Percentiles rank a stretch among this genome's conserved stretches.
phyloP scores from a whole-genome alignment of 2,888 invertebrate species.

The Polyploca ridens region DNA sequence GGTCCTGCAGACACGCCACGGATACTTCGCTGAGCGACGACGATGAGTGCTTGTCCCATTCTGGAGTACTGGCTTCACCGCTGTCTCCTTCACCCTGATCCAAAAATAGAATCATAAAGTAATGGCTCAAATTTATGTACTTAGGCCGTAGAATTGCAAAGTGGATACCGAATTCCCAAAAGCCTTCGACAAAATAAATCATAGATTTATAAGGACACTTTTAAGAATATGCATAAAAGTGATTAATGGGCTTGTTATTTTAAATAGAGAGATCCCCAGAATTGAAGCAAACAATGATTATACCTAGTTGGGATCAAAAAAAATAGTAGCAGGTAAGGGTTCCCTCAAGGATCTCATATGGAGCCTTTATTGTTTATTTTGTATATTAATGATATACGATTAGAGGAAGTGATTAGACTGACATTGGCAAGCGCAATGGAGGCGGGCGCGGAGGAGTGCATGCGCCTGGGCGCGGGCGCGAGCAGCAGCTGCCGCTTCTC shows the following conservation, averaged over 20 bases:
- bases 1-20: constrained; percentile 96
- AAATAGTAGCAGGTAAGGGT: not conserved
- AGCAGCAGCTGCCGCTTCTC: constrained; percentile 92
- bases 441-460: constrained; percentile 92
- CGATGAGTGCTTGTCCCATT: constrained; percentile 96
- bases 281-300: not conserved
- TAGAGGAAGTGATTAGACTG: constrained; percentile 24
- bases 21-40: constrained; percentile 95
- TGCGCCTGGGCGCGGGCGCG: constrained; percentile 85
- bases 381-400: not conserved
- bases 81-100: constrained; percentile 82
- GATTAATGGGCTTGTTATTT: too few species aligned
- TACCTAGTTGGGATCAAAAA: not conserved
- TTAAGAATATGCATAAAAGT: too few species aligned
- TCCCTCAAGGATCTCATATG: not conserved
- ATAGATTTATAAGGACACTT: too few species aligned
- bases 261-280: not conserved
- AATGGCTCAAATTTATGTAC: not conserved
- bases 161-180: not conserved
- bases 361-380: not conserved
- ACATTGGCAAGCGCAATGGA: constrained; percentile 87
- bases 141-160: not conserved
- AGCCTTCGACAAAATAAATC: not conserved
- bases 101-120: not conserved
- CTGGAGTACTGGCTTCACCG: constrained; percentile 90